phyloP scores from a whole-genome alignment of 2,113 vertebrate genomes.

The pig (Sus scrofa) region T2T-Sscrofa CM000829.6:50303001-50303500 shows the following conservation, averaged over 20 bases:
- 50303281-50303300: slow-evolving; percentile 72
- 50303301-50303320: slow-evolving; percentile 69
- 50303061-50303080: not conserved
- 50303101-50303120: not conserved
- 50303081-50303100: not conserved
- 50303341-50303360: slow-evolving; percentile 79
- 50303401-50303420: slow-evolving; percentile 86
- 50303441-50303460: slow-evolving; percentile 79
- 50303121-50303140: not conserved
- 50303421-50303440: slow-evolving; percentile 80
- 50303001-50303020: not conserved
- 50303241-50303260: not conserved
- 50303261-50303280: slow-evolving; percentile 7
- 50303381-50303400: slow-evolving; percentile 79
- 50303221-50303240: not conserved
- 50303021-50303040: not conserved
- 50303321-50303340: slow-evolving; percentile 67
- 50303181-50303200: not conserved
- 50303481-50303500: slow-evolving; percentile 84
- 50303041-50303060: not conserved
- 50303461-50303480: slow-evolving; percentile 83
- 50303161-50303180: not conserved
- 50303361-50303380: slow-evolving; percentile 85
- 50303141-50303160: slow-evolving; percentile 1
- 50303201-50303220: not conserved